Conservation (phyloP, 1,140 invertebrate species). For the Oncopeltus fasciatus region DNA sequence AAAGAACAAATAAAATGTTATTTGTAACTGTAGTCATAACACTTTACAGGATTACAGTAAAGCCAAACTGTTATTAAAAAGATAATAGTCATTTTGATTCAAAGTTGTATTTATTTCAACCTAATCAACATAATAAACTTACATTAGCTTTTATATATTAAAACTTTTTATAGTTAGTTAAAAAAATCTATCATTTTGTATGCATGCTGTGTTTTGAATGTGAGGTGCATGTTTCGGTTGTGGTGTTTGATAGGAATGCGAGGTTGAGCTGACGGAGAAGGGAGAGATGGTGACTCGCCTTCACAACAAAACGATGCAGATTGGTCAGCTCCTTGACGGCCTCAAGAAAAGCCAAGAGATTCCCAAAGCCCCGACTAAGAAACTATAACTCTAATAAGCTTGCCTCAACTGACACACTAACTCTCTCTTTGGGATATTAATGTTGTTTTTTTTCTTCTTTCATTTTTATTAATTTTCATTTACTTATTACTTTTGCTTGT, state of each 20-base stretch:
- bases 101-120: too few relatives aligned
- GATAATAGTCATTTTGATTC: too few relatives aligned
- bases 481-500: not conserved
- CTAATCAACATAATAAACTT: too few relatives aligned
- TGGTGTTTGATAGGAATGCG: conserved; percentile 57
- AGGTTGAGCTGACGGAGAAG: conserved; percentile 79
- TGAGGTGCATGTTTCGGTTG: conserved; percentile 8
- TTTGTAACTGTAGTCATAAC: too few relatives aligned
- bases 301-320: conserved; percentile 77
- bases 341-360: conserved; percentile 61
- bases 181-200: too few relatives aligned
- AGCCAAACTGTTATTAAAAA: too few relatives aligned
- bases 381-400: not conserved
- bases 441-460: not conserved
- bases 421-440: not conserved
- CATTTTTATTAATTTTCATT: too few relatives aligned
- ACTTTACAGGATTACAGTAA: too few relatives aligned
- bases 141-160: too few relatives aligned
- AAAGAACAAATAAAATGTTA: too few relatives aligned
- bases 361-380: not conserved
- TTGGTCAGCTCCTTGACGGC: conserved; percentile 76
- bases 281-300: conserved; percentile 79
- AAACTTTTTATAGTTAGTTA: too few relatives aligned
- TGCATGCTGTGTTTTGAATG: not conserved
- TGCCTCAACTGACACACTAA: not conserved